Evolutionary conservation across 2,888 invertebrate species (phyloP).

Genomic region (Lordiphosa fenestrarum): DNA sequence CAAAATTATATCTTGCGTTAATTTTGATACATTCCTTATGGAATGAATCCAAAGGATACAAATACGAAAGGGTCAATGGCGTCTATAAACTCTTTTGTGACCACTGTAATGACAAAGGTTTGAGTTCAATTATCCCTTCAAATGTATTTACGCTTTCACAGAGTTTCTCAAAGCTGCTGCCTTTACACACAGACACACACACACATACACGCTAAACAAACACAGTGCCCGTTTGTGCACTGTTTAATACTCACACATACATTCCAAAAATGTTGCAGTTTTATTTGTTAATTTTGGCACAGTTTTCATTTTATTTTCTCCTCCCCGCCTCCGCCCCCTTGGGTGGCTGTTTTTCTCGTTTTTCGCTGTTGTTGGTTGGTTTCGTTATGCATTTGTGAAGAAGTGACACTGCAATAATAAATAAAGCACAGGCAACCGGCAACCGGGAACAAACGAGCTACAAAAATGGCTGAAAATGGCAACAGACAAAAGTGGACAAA

Average conservation of each 20-base stretch:
- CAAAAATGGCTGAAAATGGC: constrained; percentile 42
- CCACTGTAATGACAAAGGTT: no score
- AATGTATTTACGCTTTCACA: constrained; percentile 15
- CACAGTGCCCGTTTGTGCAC: constrained; percentile 53
- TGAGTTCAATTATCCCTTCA: not conserved
- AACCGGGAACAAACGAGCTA: constrained; percentile 1
- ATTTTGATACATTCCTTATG: no score
- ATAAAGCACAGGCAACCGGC: constrained; percentile 40
- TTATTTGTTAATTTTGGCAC: constrained; percentile 69
- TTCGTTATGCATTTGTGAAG: constrained; percentile 40
- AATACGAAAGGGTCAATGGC: no score
- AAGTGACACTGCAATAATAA: constrained; percentile 62
- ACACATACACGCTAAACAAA: constrained; percentile 38
- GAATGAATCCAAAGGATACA: no score
- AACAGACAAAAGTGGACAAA: constrained; percentile 35
- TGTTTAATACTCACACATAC: constrained; percentile 45
- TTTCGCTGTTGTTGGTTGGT: constrained; percentile 28
- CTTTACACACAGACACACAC: constrained; percentile 6
- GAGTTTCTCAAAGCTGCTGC: constrained; percentile 1
- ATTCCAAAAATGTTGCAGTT: constrained; percentile 43
- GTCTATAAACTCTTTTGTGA: no score
- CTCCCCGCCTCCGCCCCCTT: constrained; percentile 3
- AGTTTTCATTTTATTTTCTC: constrained; percentile 40
- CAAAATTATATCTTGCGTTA: no score
- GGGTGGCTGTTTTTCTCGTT: constrained; percentile 4